Evolutionary conservation across 2,113 vertebrate genomes (phyloP).

Genomic region (Hoplias malabaricus): DNA sequence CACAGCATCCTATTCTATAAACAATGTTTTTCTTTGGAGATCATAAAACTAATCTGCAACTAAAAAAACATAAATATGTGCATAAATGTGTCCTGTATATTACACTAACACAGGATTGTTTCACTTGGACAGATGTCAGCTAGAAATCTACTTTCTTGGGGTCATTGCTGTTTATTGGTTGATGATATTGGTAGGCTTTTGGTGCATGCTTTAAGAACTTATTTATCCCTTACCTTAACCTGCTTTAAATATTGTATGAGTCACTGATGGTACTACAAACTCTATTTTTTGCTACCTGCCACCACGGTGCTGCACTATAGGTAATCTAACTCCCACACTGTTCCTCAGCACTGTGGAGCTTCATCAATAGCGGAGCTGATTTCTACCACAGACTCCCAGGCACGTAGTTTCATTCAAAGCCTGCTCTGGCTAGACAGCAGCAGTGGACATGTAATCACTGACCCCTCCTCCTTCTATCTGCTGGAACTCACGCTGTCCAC

Average conservation of each 20-base stretch:
- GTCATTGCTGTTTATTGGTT: not conserved
- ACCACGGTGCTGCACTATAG: not conserved
- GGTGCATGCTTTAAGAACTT: not conserved
- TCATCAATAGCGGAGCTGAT: slow-evolving; percentile 20
- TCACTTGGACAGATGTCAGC: not conserved
- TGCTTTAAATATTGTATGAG: not conserved
- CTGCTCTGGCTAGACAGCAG: not conserved
- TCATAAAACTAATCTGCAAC: too few relatives aligned
- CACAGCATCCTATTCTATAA: too few relatives aligned
- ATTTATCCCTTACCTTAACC: slow-evolving; percentile 4
- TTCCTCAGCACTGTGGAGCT: not conserved
- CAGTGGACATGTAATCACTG: slow-evolving; percentile 12
- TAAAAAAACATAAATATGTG: too few relatives aligned
- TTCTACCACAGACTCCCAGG: slow-evolving; percentile 10
- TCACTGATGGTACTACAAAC: not conserved
- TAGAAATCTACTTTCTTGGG: not conserved
- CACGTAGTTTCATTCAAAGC: slow-evolving; percentile 17
- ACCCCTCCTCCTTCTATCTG: not conserved
- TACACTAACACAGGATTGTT: not conserved
- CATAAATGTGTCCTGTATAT: too few relatives aligned
- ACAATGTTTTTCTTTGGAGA: too few relatives aligned
- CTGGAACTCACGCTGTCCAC: not conserved
- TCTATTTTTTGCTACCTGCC: not conserved
- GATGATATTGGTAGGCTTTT: not conserved
- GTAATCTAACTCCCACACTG: not conserved